A percentile compares a stretch with the other conserved stretches of the same genome.
These are phyloP conservation scores for Protophormia terraenovae DNA, from an alignment of 2,888 invertebrate species.

Conservation along the genomic window DNA sequence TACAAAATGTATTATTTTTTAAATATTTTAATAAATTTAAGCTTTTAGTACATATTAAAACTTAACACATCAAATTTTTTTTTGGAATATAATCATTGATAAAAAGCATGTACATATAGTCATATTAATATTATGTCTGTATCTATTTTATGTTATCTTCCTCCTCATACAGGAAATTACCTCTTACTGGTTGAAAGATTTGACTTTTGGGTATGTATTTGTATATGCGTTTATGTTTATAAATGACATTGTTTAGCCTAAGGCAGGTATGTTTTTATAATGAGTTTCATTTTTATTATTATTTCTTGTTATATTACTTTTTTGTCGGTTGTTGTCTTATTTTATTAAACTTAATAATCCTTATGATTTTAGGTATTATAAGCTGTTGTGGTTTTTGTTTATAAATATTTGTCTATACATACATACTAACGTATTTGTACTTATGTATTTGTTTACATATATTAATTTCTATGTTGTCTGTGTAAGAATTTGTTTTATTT, in stretches of 20 bases:
- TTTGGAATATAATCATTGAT: background rate
- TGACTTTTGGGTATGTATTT: background rate
- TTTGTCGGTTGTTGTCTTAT: background rate
- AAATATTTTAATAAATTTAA: conserved; percentile 18
- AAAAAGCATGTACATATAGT: background rate
- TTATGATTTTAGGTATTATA: conserved; percentile 28
- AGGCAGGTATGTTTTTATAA: conserved; percentile 54
- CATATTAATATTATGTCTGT: background rate
- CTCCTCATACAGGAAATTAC: conserved; percentile 19
- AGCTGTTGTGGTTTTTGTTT: background rate
- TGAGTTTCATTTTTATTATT: conserved; percentile 45
- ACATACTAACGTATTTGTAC: background rate
- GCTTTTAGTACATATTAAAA: conserved; percentile 15
- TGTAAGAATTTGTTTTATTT: background rate
- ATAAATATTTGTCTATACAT: background rate
- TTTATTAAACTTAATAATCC: conserved; percentile 34
- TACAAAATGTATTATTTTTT: background rate
- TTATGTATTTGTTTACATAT: conserved; percentile 1
- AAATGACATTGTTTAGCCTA: conserved; percentile 37
- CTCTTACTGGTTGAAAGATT: background rate
- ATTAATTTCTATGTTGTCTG: background rate
- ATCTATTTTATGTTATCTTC: background rate
- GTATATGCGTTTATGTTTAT: background rate
- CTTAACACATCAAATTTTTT: background rate
- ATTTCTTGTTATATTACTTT: background rate